These are phyloP conservation scores for Belonocnema kinseyi DNA, from an alignment of 1,140 invertebrate genomes.

Conservation along the genomic window DNA sequence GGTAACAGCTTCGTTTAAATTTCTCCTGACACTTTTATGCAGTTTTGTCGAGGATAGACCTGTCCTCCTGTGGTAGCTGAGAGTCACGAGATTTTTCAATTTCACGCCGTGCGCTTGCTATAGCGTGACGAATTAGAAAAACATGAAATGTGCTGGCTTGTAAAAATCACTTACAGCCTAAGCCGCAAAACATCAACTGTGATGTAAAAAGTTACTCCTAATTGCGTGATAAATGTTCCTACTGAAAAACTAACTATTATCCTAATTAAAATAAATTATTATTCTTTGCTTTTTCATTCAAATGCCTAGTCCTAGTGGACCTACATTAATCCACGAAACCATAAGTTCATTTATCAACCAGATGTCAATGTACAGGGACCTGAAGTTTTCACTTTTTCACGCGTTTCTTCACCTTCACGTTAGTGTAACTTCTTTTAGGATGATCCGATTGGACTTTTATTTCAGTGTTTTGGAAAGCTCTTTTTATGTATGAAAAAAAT, in stretches of 20 bases:
- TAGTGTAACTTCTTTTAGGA: too few relatives aligned
- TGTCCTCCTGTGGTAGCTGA: conserved; percentile 2
- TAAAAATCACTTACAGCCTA: conserved; percentile 2
- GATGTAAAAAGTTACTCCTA: not conserved
- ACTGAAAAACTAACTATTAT: not conserved
- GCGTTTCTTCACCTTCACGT: too few relatives aligned
- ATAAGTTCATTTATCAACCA: too few relatives aligned
- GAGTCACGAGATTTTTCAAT: conserved; percentile 31
- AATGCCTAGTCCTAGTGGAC: too few relatives aligned
- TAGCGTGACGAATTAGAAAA: conserved; percentile 27
- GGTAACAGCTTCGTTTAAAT: conserved; percentile 9
- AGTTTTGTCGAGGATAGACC: not conserved
- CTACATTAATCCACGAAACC: too few relatives aligned
- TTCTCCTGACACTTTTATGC: conserved; percentile 20
- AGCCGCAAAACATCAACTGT: not conserved
- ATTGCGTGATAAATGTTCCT: not conserved
- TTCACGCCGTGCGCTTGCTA: conserved; percentile 7
- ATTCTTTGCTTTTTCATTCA: too few relatives aligned
- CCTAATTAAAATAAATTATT: too few relatives aligned
- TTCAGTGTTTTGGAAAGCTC: too few relatives aligned
- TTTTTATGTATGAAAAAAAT: too few relatives aligned
- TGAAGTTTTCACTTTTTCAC: too few relatives aligned
- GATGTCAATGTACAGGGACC: too few relatives aligned
- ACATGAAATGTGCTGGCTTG: conserved; percentile 22
- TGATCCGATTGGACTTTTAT: too few relatives aligned